Conservation (phyloP, 2,888 invertebrate genomes). For the Argyresthia albistria region DNA sequence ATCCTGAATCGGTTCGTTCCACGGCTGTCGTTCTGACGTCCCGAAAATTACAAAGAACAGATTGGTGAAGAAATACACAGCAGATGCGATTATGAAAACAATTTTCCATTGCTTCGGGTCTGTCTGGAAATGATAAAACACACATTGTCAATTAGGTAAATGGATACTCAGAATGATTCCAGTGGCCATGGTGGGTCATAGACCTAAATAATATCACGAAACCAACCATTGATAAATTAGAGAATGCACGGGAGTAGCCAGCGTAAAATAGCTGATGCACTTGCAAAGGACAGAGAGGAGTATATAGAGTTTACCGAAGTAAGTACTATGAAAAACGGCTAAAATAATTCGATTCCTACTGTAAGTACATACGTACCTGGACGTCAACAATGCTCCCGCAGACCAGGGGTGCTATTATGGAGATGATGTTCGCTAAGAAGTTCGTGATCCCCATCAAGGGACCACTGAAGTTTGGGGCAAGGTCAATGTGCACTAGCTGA, state of each 20-base stretch:
- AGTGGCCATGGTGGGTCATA: no score
- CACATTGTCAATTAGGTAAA: no score
- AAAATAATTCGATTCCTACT: no score
- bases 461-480: constrained; percentile 88
- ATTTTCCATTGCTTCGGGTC: constrained; percentile 74
- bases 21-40: constrained; percentile 75
- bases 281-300: no score
- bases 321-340: no score
- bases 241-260: no score
- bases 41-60: constrained; percentile 75
- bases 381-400: constrained; percentile 79
- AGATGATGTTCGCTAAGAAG: constrained; percentile 81
- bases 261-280: no score
- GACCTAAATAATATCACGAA: no score
- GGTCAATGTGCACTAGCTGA: constrained; percentile 84
- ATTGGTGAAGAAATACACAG: constrained; percentile 73
- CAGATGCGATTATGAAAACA: constrained; percentile 77
- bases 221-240: no score
- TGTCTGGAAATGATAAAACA: constrained; percentile 33
- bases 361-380: constrained; percentile 66
- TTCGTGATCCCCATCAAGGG: constrained; percentile 89
- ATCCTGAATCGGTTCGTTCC: constrained; percentile 65
- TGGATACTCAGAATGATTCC: no score
- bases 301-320: no score
- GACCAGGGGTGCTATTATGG: constrained; percentile 82